These are phyloP conservation scores for Phylloscopus collybita DNA, from an alignment of 2,797 vertebrate species.

Conservation along the genomic window DNA sequence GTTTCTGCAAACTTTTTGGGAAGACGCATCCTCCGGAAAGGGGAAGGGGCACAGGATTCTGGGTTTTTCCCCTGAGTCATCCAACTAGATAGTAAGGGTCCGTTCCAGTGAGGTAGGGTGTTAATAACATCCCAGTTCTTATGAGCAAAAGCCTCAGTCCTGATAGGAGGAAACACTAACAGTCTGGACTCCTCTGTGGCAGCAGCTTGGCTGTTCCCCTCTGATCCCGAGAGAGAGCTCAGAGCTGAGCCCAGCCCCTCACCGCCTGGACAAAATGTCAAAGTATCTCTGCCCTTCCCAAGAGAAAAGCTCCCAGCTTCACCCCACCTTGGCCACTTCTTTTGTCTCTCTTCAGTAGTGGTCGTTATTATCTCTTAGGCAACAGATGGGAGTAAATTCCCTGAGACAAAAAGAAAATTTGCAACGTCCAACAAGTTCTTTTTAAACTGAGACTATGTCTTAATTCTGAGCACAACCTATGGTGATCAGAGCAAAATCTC, in stretches of 20 bases:
- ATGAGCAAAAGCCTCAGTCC: not conserved
- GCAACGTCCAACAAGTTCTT: not conserved
- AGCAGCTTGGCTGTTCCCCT: rapidly evolving
- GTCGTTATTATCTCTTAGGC: not conserved
- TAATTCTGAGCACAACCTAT: conserved; percentile 1
- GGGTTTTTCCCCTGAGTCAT: no score
- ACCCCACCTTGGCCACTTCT: not conserved
- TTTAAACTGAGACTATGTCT: conserved; percentile 5
- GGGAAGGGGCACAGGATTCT: rapidly evolving
- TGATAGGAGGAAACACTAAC: rapidly evolving
- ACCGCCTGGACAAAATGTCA: rapidly evolving
- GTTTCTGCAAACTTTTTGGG: rapidly evolving
- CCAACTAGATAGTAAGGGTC: not conserved
- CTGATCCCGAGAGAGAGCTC: rapidly evolving
- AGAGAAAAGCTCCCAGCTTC: no score
- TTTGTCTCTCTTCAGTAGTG: not conserved
- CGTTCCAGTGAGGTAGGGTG: no score
- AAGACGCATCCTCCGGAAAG: rapidly evolving
- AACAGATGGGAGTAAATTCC: not conserved
- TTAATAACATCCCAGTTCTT: not conserved
- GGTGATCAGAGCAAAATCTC: conserved; percentile 42
- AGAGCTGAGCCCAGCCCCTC: rapidly evolving
- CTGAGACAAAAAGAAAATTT: not conserved
- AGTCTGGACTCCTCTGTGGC: rapidly evolving
- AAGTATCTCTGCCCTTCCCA: not conserved